These are phyloP conservation scores for Seriola rivoliana DNA, from an alignment of 2,113 vertebrate species.

Conservation along the genomic window DNA sequence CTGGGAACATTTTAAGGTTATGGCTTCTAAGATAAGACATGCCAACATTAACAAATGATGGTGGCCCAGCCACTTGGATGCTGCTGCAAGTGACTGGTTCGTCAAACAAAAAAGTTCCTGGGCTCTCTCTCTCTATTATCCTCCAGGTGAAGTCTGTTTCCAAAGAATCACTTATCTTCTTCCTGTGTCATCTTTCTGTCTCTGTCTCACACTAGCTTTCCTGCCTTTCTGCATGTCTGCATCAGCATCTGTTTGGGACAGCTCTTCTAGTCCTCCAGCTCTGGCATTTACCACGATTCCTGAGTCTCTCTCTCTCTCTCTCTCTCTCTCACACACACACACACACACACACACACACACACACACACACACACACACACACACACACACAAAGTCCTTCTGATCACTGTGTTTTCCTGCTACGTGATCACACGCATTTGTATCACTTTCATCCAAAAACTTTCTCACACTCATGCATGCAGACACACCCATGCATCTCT, in stretches of 20 bases:
- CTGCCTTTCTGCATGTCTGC: slow-evolving; percentile 20
- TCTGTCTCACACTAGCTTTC: slow-evolving; percentile 13
- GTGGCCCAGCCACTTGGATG: slow-evolving; percentile 36
- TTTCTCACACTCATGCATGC: slow-evolving; percentile 3
- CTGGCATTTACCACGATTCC: slow-evolving; percentile 65
- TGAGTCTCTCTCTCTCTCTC: neutral
- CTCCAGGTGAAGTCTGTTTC: slow-evolving; percentile 46
- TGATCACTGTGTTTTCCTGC: slow-evolving; percentile 12
- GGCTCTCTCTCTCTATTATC: slow-evolving; percentile 21
- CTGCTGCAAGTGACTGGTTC: slow-evolving; percentile 35
- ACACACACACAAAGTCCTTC: slow-evolving; percentile 4
- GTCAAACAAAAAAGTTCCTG: slow-evolving; percentile 56
- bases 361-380: slow-evolving; percentile 30
- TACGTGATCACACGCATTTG: slow-evolving; percentile 40
- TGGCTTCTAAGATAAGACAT: slow-evolving; percentile 1
- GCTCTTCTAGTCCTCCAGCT: slow-evolving; percentile 32
- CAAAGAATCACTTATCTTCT: slow-evolving; percentile 49
- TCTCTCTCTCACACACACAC: no score
- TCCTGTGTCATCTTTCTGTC: slow-evolving; percentile 21
- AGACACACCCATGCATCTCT: neutral
- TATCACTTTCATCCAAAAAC: slow-evolving; percentile 28
- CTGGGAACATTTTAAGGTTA: neutral
- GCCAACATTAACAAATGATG: slow-evolving; percentile 15
- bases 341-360: slow-evolving; percentile 23
- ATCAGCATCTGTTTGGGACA: slow-evolving; percentile 33